A percentile compares a stretch with the other conserved stretches of the same genome.
These are phyloP conservation scores for Sebastes glaucus DNA, from an alignment of 2,797 vertebrate species.

Conservation along the genomic window DNA sequence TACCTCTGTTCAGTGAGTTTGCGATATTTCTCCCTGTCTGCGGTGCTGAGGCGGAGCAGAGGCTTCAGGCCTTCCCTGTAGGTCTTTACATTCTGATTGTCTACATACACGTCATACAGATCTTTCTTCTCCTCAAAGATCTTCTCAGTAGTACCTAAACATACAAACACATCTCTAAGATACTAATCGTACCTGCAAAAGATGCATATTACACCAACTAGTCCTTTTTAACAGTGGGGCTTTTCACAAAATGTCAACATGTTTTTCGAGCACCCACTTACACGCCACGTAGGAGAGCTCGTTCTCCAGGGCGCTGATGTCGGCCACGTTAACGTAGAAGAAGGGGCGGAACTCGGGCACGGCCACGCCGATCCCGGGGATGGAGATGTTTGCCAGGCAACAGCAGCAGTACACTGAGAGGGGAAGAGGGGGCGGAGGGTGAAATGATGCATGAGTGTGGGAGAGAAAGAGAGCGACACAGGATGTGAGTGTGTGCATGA, in stretches of 20 bases:
- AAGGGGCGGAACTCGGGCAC: slow-evolving; percentile 94
- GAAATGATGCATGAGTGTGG: slow-evolving; percentile 7
- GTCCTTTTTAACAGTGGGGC: background rate
- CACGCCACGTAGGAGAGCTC: slow-evolving; percentile 95
- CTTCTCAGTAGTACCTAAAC: slow-evolving; percentile 93
- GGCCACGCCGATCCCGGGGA: slow-evolving; percentile 89
- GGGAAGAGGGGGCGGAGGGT: background rate
- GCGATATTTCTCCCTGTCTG: slow-evolving; percentile 92
- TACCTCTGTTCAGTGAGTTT: slow-evolving; percentile 95
- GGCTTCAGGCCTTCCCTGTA: slow-evolving; percentile 91
- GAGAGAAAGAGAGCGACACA: background rate
- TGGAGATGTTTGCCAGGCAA: slow-evolving; percentile 93
- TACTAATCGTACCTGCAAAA: background rate
- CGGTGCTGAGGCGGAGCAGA: slow-evolving; percentile 89
- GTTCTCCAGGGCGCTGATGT: slow-evolving; percentile 92
- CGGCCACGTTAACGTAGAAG: slow-evolving; percentile 95
- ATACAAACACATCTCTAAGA: background rate
- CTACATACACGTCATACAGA: slow-evolving; percentile 94
- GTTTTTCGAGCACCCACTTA: slow-evolving; percentile 74
- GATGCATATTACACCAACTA: background rate
- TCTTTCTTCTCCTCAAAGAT: slow-evolving; percentile 96
- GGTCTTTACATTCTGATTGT: slow-evolving; percentile 96
- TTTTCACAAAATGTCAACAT: background rate
- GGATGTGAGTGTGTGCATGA: slow-evolving; percentile 2
- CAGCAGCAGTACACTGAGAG: slow-evolving; percentile 93